Evolutionary conservation across 1,140 invertebrate genomes (phyloP), one percentile per base, ranked within the genome.

Genomic region (Lanistes nyassanus): DNA sequence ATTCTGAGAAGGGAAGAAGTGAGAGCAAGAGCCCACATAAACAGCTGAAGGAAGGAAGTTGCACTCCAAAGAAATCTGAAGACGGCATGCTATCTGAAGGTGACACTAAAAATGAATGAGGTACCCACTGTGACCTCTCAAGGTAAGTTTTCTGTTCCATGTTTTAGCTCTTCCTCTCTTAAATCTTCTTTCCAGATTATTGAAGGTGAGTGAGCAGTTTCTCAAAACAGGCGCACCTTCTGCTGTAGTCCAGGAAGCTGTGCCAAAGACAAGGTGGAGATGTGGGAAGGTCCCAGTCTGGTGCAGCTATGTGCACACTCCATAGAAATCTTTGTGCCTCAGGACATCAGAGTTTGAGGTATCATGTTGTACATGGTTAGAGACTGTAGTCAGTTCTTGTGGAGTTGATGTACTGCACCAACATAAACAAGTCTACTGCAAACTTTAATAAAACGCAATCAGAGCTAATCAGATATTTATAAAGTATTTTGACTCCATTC

Each of bases 1-100:
- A 37, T 51, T 71, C 26, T 71, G 81, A 76, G 80, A 82, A 72
- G 80, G 74, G 42, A 79, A 77, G 76, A 19, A 56, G 53, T 55
- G 11, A 26, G 39, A 68, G 39, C 53, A 51, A 19, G 23, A 26
- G 37, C 36, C 53, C 34, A 36, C 47, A 70, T 16, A 19, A 19
- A 37, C 36, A 58, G 65, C 37, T n/a, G 21, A 36, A n/a, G 23
- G 39, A 39, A 36, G 29, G 36, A 19, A 56, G 68, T 55, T 55
- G 47, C 29, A 21, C 55, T 53, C 16, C 21, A 34, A 23, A 34
- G 37, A 39, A 55, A 39, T 34, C 37, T 42, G 70, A 62, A 23
- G 36, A 37, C 55, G 56, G 70, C 55, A 36, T 42, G 26, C 56
- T 39, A n/a, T 72, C 70, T 26, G 55, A 37, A 72, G 70, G 70